phyloP scores from a whole-genome alignment of 2,888 invertebrate genomes.

The Acanthosepion pharaonis region DNA sequence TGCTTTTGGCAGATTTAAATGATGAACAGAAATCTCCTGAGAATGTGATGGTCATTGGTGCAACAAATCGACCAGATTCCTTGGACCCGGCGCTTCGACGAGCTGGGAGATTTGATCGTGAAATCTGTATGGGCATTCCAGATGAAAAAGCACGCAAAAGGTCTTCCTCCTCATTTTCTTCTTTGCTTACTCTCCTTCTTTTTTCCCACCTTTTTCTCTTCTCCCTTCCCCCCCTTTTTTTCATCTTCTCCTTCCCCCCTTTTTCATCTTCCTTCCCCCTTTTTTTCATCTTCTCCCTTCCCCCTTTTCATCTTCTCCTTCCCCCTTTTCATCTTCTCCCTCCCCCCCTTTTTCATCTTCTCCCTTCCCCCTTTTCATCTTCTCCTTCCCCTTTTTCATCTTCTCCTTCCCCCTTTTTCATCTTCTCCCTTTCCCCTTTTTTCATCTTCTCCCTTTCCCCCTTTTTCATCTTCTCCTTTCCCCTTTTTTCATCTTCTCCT shows the following conservation, averaged over 20 bases:
- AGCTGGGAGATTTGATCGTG: slow-evolving; percentile 93
- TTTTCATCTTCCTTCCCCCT: fast-evolving
- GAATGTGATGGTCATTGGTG: slow-evolving; percentile 88
- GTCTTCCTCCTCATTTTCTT: slow-evolving; percentile 54
- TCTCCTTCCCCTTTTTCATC: no score
- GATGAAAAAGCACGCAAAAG: slow-evolving; percentile 83
- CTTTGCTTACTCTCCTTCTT: slow-evolving; percentile 20
- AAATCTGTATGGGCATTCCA: slow-evolving; percentile 94
- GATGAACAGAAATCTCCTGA: slow-evolving; percentile 52
- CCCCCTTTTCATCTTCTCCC: no score
- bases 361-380: no score
- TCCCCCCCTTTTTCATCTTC: no score
- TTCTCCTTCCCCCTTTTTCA: no score
- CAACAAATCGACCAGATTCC: slow-evolving; percentile 93
- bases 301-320: fast-evolving
- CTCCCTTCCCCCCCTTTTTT: no score
- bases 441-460: no score
- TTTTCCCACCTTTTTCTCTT: not conserved
- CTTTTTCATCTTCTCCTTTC: no score
- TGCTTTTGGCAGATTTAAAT: slow-evolving; percentile 63
- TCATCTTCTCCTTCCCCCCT: no score
- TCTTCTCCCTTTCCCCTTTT: no score
- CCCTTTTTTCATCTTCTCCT: no score
- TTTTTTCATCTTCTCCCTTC: fast-evolving
- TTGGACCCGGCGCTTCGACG: slow-evolving; percentile 93